Evolutionary conservation across 2,113 vertebrate genomes (phyloP), one percentile per base, ranked within the genome.

Genomic region (Platichthys flesus): DNA sequence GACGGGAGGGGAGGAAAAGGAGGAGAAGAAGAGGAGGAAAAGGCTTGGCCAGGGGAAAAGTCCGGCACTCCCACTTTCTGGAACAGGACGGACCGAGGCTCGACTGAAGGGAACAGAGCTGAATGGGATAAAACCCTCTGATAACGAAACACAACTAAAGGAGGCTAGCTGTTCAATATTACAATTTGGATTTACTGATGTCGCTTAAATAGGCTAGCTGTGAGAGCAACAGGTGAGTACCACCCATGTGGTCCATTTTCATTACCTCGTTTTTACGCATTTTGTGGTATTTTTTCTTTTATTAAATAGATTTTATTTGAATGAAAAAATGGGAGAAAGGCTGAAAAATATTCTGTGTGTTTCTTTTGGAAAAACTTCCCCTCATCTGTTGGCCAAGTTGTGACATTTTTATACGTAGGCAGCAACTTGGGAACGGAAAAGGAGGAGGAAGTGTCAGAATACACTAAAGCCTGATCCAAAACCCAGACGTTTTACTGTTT

Each of bases 11-110:
- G 69, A 87, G 90, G 87, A 91, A 91, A 87, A 90, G 91, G 85
- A 89, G 91, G 83, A 86, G 87, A 88, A 83, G 85, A 76, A 74
- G 87, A 76, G 67, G 78, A 90, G 92, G 91, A 93, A 93, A 93
- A 83, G 92, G 90, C 85, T 91, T 84, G 87, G 83, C 78, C 76
- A 79, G 78, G 77, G 79, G 85, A 88, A 35, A 89, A 78, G 85
- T 86, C 81, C 59, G 42, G 78, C 87, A 86, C 87, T 89, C 90
- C 89, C 76, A 84, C 90, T 70, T 66, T 86, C 67, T 83, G 81
- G 84, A 77, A 79, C 61, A 78, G 84, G 71, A 88, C 78, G 9
- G 72, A 71, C 24, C 35, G 12, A 73, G 45, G 72, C 70, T 68
- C 70, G 68, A 60, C 81, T 54, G 45, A 74, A 63, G 61, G n/a